Conservation (phyloP, 2,113 vertebrate genomes). For the Eclectus roratus region DNA sequence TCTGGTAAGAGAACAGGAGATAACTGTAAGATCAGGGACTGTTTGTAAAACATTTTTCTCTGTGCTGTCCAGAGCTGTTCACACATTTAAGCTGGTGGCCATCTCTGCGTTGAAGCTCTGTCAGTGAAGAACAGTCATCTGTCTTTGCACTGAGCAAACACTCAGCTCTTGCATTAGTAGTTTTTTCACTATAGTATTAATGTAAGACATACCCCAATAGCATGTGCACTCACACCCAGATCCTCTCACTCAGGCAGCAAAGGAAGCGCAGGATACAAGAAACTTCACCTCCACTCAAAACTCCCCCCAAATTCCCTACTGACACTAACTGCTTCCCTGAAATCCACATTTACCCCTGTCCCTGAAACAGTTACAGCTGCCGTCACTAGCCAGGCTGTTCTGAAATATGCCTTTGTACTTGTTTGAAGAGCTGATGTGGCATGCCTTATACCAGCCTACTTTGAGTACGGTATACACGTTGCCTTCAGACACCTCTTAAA, state of each 20-base stretch:
- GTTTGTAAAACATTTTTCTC: neutral
- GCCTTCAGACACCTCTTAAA: rapidly evolving
- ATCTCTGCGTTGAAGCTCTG: neutral
- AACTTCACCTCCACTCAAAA: neutral
- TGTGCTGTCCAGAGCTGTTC: neutral
- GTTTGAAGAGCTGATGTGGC: neutral
- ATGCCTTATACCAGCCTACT: neutral
- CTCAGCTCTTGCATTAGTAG: neutral
- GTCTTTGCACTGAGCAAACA: neutral
- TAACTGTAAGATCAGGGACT: neutral
- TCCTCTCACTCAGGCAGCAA: neutral
- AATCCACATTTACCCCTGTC: neutral
- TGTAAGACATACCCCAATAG: neutral
- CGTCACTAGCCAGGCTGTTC: neutral
- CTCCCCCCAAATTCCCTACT: rapidly evolving
- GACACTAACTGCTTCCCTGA: neutral
- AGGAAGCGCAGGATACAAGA: neutral
- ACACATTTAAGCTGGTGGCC: neutral
- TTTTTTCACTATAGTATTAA: neutral
- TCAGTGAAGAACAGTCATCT: neutral
- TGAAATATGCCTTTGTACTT: rapidly evolving
- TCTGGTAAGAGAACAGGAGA: neutral
- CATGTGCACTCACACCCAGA: neutral
- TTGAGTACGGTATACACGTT: rapidly evolving
- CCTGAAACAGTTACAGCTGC: neutral